Base-by-base conservation (phyloP, 2,888 invertebrate species). In the Protophormia terraenovae region DNA sequence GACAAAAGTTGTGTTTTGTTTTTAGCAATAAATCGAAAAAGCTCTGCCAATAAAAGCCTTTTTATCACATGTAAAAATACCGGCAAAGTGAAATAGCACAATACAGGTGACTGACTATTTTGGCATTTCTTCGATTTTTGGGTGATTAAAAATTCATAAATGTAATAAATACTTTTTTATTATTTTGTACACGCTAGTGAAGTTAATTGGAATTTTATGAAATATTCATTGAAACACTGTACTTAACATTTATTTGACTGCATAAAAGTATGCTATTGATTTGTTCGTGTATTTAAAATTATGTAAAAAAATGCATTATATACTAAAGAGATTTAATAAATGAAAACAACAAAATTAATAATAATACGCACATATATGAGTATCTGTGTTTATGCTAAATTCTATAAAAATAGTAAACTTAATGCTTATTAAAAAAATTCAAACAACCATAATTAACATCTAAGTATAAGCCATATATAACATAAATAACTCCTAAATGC, bases 261-360 rank as follows among this genome's bases (percentile, higher is more conserved):
- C 71, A 77, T 76, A 27, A 55, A 77, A 35, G 10, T 83, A 77
- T 77, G 47, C 82, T 58, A 77, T 83, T 22, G 82, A 83, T 71
- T 83, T 83, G n/a, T 77, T 83, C 69, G 10, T 38, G 12, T 53
- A 22, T 45, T 12, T 41, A 41, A n/a, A n/a, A 41, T n/a, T 4
- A n/a, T 5, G 8, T 14, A 35, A 22, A 32, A 22, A 19, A 7
- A 0, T 27, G 32, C 38, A 38, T 4, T n/a, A 53, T 32, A 24
- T 35, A 69, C 4, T 2, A 6, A 47, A 47, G 12, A 41, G 14
- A 12, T 32, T 8, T 32, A 41, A 41, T 4, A 2, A 12, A 14
- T 12, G 14, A 41, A n/a, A 14, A 7, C 14, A 7, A 41, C 41
- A 41, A 41, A 41, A 12, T 41, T 12, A 12, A 4, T 41, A 41